Percentiles rank a stretch among this genome's conserved stretches.
Evolutionary conservation across 2,113 vertebrate genomes (phyloP).

Genomic region (Baryphthengus martii): DNA sequence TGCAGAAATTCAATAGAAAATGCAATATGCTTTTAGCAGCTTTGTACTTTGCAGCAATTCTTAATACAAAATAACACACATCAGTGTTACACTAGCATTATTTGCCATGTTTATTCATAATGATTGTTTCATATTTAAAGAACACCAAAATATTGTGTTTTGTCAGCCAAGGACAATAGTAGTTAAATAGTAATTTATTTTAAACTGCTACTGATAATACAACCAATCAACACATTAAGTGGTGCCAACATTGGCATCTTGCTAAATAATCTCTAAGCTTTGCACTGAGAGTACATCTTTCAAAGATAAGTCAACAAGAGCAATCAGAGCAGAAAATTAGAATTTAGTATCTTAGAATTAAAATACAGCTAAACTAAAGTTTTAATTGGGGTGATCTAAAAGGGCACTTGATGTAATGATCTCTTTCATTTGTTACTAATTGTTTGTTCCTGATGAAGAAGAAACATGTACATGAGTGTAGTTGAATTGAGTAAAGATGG

Average conservation of each 20-base stretch:
- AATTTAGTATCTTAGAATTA: conserved; percentile 95
- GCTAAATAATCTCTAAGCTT: conserved; percentile 90
- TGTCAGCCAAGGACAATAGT: conserved; percentile 79
- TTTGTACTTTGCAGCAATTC: conserved; percentile 47
- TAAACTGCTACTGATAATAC: conserved; percentile 82
- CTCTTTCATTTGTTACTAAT: conserved; percentile 92
- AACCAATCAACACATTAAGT: conserved; percentile 86
- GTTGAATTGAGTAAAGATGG: conserved; percentile 71
- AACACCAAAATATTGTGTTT: conserved; percentile 80
- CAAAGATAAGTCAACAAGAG: conserved; percentile 98
- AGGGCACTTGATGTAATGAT: conserved; percentile 97
- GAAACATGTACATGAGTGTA: conserved; percentile 73
- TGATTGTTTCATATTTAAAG: conserved; percentile 76
- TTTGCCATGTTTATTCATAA: conserved; percentile 74
- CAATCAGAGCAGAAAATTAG: conserved; percentile 99
- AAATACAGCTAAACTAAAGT: conserved; percentile 86
- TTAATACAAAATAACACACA: conserved; percentile 67
- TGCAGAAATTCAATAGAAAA: conserved; percentile 40
- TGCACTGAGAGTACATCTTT: conserved; percentile 85
- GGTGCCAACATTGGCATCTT: conserved; percentile 87
- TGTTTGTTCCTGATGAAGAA: conserved; percentile 80
- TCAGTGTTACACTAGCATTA: conserved; percentile 48
- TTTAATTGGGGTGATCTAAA: conserved; percentile 98
- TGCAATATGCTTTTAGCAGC: conserved; percentile 44
- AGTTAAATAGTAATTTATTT: conserved; percentile 84